These are phyloP conservation scores for Sminthurides aquaticus DNA, from an alignment of 2,888 invertebrate species.

Conservation along the genomic window DNA sequence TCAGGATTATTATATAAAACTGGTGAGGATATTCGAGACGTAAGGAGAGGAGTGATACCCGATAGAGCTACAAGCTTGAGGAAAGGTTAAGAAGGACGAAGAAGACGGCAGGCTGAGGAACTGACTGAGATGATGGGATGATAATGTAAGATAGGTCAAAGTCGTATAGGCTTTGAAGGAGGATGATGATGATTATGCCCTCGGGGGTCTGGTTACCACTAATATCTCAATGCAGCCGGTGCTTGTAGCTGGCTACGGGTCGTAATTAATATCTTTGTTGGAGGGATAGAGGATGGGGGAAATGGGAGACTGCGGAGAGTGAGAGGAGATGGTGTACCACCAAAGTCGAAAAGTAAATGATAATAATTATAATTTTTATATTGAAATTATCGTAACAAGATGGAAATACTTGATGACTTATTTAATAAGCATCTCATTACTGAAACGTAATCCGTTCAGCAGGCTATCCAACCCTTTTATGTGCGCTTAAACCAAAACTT, in stretches of 20 bases:
- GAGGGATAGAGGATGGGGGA: not conserved
- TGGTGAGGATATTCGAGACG: not conserved
- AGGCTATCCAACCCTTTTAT: too few relatives aligned
- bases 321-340: not conserved
- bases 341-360: not conserved
- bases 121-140: too few relatives aligned
- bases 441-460: too few relatives aligned
- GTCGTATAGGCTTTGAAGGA: not conserved
- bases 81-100: too few relatives aligned
- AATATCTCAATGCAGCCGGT: constrained; percentile 28
- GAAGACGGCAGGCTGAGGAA: too few relatives aligned
- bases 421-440: too few relatives aligned
- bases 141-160: too few relatives aligned
- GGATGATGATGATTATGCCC: constrained; percentile 4
- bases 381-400: not conserved
- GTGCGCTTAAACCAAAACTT: too few relatives aligned
- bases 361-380: not conserved
- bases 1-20: not conserved
- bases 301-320: not conserved
- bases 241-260: not conserved
- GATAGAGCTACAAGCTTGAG: too few relatives aligned
- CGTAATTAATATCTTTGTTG: not conserved
- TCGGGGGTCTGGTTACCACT: constrained; percentile 7
- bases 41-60: too few relatives aligned
- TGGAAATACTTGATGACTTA: not conserved